Evolutionary conservation across 2,888 invertebrate genomes (phyloP), one percentile per base, ranked within the genome.

Genomic region (Drosophila longiperda): DNA sequence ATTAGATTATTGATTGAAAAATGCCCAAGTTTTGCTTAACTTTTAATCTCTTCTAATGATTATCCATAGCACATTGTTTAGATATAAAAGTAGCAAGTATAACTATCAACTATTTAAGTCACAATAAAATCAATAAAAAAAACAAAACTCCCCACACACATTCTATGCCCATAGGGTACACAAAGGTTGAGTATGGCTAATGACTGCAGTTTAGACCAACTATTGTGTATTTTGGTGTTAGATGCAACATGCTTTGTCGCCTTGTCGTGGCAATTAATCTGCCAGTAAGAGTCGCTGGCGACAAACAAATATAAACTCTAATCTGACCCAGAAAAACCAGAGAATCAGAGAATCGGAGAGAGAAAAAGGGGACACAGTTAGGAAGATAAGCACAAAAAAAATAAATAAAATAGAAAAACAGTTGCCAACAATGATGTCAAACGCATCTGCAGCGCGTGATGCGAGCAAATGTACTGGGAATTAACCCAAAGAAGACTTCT

Each of bases 381-480:
- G n/a, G 40, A 40, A 17, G 45, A 45, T 15, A 45, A 45, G 45
- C 23, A 15, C 26, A 45, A 1, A 29, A 29, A 26, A 26, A 26
- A 26, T n/a, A 26, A 26, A 26, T 26, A 26, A 26, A 4, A 26
- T 26, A 26, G 26, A 26, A 26, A 34, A 32, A 38, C 33, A 72
- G 42, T 63, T 63, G 67, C 40, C 36, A 81, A 82, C 40, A 83
- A 81, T 65, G 67, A 83, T 83, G 81, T 75, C 81, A 82, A 45
- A 66, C 52, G 59, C 78, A 62, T 42, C 54, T 69, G 64, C 75
- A 82, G n/a, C 26, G 54, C 89, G 83, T 83, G 87, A 72, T 65
- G 64, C 55, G 54, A 38, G 42, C 68, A 78, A 88, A 86, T 86
- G 87, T 82, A 68, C 42, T 69, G 75, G 73, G 83, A 75, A 83